Base-by-base conservation (phyloP, 1,140 invertebrate species). In the Drosophila virilis region DNA sequence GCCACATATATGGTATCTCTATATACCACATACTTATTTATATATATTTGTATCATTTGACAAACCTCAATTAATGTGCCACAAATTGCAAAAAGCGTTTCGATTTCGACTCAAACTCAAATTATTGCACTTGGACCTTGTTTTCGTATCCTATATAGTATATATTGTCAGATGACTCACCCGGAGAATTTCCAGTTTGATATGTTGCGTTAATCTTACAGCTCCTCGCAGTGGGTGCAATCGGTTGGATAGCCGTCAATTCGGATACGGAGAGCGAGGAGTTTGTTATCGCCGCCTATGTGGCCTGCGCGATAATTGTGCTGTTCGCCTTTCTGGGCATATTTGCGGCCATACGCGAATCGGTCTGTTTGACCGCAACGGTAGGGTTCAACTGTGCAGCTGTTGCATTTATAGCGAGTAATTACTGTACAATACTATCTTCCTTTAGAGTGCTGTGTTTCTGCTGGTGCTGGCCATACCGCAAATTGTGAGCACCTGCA, bases 311-410 rank as follows among this genome's bases (percentile, higher is more conserved):
- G 22, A 17, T 91, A 10, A 81, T 90, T n/a, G 8, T 91, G 12
- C 7, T 91, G 2, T 79, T 91, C 10, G 80, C 82, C n/a, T 45
- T 88, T 40, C 33, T 88, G 35, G 90, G 90, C 15, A 84, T 83
- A n/a, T 74, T 74, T 54, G 90, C 85, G 1, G 90, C 90, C 8
- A 37, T 91, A 32, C 74, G 80, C 10, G 90, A 91, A 45, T 91
- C 90, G 7, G 83, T 91, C 38, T 65, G 59, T 9, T 64, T 91
- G 12, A 82, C 90, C 9, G 74, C 77, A 51, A 74, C 82, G 50
- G 90, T 91, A 77, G 64, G 76, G 22, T 28, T 28, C 22, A 28
- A 28, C 45, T 42, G 17, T 58, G 37, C 32, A 35, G 35, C n/a
- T 9, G 15, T 8, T 32, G 42, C 8, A 22, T 28, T 33, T 40